Evolutionary conservation across 2,113 vertebrate genomes (phyloP), one percentile per base, ranked within the genome.

Genomic region (Nanorana parkeri): DNA sequence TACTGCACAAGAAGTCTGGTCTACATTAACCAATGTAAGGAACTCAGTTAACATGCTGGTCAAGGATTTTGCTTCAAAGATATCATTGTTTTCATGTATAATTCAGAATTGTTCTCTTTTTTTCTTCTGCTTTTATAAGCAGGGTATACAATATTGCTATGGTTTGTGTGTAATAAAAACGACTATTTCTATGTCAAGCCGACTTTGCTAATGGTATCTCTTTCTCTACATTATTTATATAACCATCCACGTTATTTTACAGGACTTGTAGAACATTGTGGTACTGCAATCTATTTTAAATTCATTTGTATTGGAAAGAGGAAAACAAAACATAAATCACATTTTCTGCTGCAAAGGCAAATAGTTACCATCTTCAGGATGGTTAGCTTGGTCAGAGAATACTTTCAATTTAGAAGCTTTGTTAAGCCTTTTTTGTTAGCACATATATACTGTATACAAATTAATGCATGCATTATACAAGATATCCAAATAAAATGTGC

Each of bases 181-280:
- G 32, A 75, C 21, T 75, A 28, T 11, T 21, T 75, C 28, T 26
- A 63, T 77, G 74, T 77, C 58, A 64, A 51, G 29, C 47, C 32
- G 47, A 78, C 55, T 80, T 80, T 69, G 52, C 56, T 80, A 71
- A 69, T 80, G 66, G n/a, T 68, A 61, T 69, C 54, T 61, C n/a
- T 71, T 24, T 24, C 67, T 36, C 28, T 80, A 58, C 28, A 80
- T 60, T 80, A 80, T 69, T 80, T 60, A 80, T 80, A 80, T 61
- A 23, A 61, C 23, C 28, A 58, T 80, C 67, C 21, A 71, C 51
- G 36, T 61, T 58, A 41, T 47, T 61, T 80, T 80, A 71, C 54
- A 51, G 29, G 29, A 24, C 15, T 51, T 47, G 29, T 51, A 61
- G 65, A 36, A 51, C 10, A 80, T 51, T 56, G 77, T 60, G 58